These are phyloP conservation scores for Zaprionus lineosus DNA, from an alignment of 2,888 invertebrate species.

Conservation along the genomic window DNA sequence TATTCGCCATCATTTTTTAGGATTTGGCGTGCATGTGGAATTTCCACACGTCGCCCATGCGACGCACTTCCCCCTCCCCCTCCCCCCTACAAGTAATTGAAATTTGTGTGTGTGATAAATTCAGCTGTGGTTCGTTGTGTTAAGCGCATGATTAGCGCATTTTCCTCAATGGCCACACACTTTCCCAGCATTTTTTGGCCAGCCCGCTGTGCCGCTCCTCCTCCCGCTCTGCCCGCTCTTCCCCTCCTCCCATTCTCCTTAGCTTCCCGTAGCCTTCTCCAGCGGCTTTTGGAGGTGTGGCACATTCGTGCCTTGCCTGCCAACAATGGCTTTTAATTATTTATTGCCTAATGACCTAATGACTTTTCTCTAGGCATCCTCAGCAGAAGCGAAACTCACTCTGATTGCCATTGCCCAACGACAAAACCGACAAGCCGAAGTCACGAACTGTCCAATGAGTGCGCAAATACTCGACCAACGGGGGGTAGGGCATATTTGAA, in stretches of 20 bases:
- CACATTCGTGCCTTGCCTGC: constrained; percentile 47
- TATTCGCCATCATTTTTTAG: constrained; percentile 76
- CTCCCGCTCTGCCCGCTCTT: neutral
- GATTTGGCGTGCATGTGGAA: constrained; percentile 62
- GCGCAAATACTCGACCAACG: constrained; percentile 15
- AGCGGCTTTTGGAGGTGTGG: constrained; percentile 29
- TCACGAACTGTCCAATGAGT: constrained; percentile 42
- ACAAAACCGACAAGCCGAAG: constrained; percentile 37
- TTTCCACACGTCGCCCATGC: constrained; percentile 33
- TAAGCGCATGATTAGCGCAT: constrained; percentile 75
- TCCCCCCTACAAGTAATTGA: constrained; percentile 59
- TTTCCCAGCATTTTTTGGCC: constrained; percentile 22
- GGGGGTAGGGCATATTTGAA: neutral
- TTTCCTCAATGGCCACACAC: constrained; percentile 36
- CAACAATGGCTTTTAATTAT: constrained; percentile 67
- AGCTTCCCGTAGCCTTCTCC: neutral
- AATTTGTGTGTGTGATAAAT: constrained; percentile 72
- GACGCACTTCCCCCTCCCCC: constrained; percentile 36
- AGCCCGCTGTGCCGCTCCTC: constrained; percentile 14
- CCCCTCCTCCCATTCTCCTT: too few species aligned
- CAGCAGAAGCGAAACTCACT: constrained; percentile 28
- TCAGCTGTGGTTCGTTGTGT: constrained; percentile 44
- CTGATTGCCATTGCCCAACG: constrained; percentile 34
- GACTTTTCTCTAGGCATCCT: constrained; percentile 54
- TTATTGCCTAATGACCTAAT: constrained; percentile 69